Evolutionary conservation across 2,888 invertebrate genomes (phyloP).

Genomic region (Cheilosia vulpina): DNA sequence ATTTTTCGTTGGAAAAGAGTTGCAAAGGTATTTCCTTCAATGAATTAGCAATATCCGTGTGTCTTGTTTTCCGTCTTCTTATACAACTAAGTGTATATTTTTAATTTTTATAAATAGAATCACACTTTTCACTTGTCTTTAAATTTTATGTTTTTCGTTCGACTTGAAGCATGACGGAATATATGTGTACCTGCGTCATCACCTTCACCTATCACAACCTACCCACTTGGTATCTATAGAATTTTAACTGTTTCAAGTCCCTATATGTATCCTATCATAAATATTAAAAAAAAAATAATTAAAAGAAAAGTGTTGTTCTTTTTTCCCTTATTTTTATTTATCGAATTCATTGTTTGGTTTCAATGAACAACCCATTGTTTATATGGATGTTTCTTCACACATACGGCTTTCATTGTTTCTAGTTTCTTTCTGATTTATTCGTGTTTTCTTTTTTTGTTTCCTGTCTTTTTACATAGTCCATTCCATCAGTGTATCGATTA

Average conservation of each 20-base stretch:
- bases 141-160: slow-evolving; percentile 32
- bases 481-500: slow-evolving; percentile 30
- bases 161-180: slow-evolving; percentile 57
- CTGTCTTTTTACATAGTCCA: slow-evolving; percentile 10
- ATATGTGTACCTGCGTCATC: slow-evolving; percentile 49
- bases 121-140: slow-evolving; percentile 15
- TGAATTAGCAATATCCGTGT: slow-evolving; percentile 73
- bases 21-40: slow-evolving; percentile 72
- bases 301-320: slow-evolving; percentile 18
- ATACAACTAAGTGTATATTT: slow-evolving; percentile 48
- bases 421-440: slow-evolving; percentile 33
- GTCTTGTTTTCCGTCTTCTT: slow-evolving; percentile 68
- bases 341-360: slow-evolving; percentile 48
- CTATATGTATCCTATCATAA: slow-evolving; percentile 42
- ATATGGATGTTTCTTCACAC: slow-evolving; percentile 55
- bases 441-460: slow-evolving; percentile 20
- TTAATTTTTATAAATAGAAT: slow-evolving; percentile 46
- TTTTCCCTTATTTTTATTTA: slow-evolving; percentile 1
- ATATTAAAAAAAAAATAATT: neutral
- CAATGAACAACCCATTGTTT: slow-evolving; percentile 29
- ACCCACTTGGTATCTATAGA: slow-evolving; percentile 56
- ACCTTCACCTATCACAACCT: slow-evolving; percentile 50
- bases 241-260: slow-evolving; percentile 49
- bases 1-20: slow-evolving; percentile 72
- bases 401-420: slow-evolving; percentile 65